Evolutionary conservation across 2,888 invertebrate species (phyloP).

Genomic region (Tachystola acroxantha): DNA sequence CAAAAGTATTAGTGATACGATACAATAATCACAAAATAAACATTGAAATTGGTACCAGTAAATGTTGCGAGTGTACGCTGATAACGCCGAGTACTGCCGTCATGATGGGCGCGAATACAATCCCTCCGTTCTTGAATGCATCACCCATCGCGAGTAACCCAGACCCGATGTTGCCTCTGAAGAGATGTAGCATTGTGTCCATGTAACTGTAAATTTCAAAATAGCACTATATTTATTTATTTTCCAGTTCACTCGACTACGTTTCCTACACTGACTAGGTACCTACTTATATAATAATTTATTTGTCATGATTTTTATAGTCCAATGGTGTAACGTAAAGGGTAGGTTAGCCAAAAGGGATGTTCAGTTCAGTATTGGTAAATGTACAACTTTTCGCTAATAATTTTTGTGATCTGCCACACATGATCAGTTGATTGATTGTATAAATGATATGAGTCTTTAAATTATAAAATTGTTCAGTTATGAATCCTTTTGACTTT

Average conservation of each 20-base stretch:
- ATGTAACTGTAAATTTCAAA: slow-evolving; percentile 78
- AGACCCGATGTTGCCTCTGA: slow-evolving; percentile 97
- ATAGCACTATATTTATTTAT: background rate
- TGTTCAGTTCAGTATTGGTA: too few species aligned
- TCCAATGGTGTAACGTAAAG: too few species aligned
- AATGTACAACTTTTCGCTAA: too few species aligned
- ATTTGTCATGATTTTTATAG: background rate
- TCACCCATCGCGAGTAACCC: slow-evolving; percentile 97
- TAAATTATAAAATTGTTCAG: too few species aligned
- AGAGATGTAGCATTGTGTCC: slow-evolving; percentile 93
- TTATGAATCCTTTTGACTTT: too few species aligned
- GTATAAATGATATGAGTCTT: too few species aligned
- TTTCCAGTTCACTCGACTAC: background rate
- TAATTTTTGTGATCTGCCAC: too few species aligned
- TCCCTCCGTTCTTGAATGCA: slow-evolving; percentile 94
- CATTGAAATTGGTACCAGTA: slow-evolving; percentile 79
- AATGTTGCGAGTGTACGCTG: slow-evolving; percentile 95
- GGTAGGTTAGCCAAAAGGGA: too few species aligned
- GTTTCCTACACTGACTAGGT: background rate
- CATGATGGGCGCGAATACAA: slow-evolving; percentile 88
- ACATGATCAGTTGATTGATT: too few species aligned
- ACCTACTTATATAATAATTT: background rate
- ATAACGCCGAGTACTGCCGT: slow-evolving; percentile 89
- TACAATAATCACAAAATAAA: background rate
- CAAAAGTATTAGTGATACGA: slow-evolving; percentile 1